phyloP scores from a whole-genome alignment of 53 echinoderm and acorn worm genomes.

The Hippasteria phrygiana region DNA sequence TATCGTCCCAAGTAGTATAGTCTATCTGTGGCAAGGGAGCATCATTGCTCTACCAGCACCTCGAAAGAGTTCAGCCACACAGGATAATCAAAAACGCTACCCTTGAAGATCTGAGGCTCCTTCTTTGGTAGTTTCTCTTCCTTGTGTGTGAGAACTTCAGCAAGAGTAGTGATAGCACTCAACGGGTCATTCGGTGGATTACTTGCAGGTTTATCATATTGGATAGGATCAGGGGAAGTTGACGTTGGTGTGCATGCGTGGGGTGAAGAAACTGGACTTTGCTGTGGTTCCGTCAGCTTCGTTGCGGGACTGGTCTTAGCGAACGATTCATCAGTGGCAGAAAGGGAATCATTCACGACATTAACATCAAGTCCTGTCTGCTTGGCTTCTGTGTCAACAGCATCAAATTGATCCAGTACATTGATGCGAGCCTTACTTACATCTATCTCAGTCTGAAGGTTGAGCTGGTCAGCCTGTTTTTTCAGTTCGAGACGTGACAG shows the following conservation, averaged over 20 bases:
- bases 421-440: slow-evolving; percentile 14
- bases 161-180: not conserved
- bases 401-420: slow-evolving; percentile 14
- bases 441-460: slow-evolving; percentile 25
- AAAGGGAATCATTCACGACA: not conserved
- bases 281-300: not conserved
- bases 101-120: slow-evolving; percentile 29
- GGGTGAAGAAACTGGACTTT: too few species aligned
- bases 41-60: slow-evolving; percentile 19
- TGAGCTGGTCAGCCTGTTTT: slow-evolving; percentile 23
- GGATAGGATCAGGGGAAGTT: not conserved
- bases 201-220: not conserved
- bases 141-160: slow-evolving; percentile 18
- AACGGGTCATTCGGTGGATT: not conserved
- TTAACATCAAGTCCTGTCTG: slow-evolving; percentile 14
- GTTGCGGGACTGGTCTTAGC: not conserved
- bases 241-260: not conserved
- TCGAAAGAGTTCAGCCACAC: slow-evolving; percentile 15
- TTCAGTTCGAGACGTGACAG: slow-evolving; percentile 18
- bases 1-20: slow-evolving; percentile 31
- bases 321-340: not conserved
- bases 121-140: slow-evolving; percentile 19
- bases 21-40: slow-evolving; percentile 20
- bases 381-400: not conserved
- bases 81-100: slow-evolving; percentile 2